These are phyloP conservation scores for Sphyrna mokarran DNA, from an alignment of 2,113 vertebrate genomes.

Conservation along the genomic window DNA sequence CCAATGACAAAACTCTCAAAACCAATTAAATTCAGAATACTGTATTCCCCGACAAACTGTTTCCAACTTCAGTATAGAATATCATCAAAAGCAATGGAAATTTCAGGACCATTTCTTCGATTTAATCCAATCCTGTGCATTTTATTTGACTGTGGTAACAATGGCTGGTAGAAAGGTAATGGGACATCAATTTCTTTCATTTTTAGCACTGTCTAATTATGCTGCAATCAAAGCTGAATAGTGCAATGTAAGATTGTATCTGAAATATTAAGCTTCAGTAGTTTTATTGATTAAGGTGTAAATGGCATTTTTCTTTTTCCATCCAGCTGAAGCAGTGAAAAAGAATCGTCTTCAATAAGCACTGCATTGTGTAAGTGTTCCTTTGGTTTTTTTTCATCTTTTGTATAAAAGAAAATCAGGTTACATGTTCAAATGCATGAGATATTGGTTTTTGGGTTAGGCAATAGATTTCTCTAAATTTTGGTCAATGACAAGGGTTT, in stretches of 20 bases:
- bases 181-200: background rate
- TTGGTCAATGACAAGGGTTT: background rate
- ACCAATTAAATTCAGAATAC: background rate
- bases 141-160: background rate
- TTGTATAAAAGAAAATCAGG: background rate
- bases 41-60: background rate
- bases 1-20: background rate
- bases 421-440: background rate
- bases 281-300: conserved; percentile 20
- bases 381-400: background rate
- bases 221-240: conserved; percentile 12
- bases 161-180: background rate
- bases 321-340: conserved; percentile 15
- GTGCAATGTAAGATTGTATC: conserved; percentile 1
- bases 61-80: background rate
- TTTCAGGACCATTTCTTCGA: background rate
- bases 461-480: background rate
- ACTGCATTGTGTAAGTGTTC: background rate
- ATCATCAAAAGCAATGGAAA: background rate
- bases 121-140: background rate
- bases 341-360: background rate
- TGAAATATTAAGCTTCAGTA: conserved; percentile 12
- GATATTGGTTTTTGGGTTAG: background rate
- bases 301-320: conserved; percentile 7
- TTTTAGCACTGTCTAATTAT: background rate